Conservation (phyloP, 2,888 invertebrate species). For the Philonicus albiceps region DNA sequence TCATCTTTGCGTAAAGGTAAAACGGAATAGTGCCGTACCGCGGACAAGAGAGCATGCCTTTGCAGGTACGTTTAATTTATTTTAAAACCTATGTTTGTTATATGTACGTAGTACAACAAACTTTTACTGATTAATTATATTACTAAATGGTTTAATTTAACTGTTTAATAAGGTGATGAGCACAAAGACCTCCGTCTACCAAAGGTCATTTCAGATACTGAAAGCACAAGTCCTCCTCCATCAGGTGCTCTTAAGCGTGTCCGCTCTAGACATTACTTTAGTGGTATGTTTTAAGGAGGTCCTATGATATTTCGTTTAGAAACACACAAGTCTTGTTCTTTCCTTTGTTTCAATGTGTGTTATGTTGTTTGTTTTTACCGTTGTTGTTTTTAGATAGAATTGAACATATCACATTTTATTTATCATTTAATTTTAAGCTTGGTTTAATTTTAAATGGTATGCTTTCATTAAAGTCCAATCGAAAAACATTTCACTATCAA, state of each 20-base stretch:
- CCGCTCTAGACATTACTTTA: conserved; percentile 62
- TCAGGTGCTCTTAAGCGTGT: conserved; percentile 58
- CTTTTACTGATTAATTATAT: not conserved
- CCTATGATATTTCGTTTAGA: not conserved
- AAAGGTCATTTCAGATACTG: conserved; percentile 60
- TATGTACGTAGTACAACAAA: not conserved
- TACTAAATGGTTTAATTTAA: not conserved
- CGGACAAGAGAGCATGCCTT: conserved; percentile 81
- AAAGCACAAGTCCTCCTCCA: conserved; percentile 56
- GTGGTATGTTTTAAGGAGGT: conserved; percentile 56
- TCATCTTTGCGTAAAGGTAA: conserved; percentile 87
- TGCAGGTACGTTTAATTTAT: conserved; percentile 70
- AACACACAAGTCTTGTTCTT: not conserved
- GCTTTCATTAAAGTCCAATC: not conserved
- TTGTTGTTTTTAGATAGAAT: not conserved
- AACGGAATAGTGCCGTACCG: conserved; percentile 80
- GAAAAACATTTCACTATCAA: not conserved
- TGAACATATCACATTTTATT: not conserved
- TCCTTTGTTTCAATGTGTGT: not conserved
- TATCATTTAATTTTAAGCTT: not conserved
- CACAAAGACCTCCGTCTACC: conserved; percentile 56
- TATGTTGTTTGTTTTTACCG: not conserved
- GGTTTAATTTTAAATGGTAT: not conserved
- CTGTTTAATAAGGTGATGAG: conserved; percentile 55
- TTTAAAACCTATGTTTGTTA: not conserved